phyloP scores from a whole-genome alignment of 2,888 invertebrate species.

The Mythimna pallens region DNA sequence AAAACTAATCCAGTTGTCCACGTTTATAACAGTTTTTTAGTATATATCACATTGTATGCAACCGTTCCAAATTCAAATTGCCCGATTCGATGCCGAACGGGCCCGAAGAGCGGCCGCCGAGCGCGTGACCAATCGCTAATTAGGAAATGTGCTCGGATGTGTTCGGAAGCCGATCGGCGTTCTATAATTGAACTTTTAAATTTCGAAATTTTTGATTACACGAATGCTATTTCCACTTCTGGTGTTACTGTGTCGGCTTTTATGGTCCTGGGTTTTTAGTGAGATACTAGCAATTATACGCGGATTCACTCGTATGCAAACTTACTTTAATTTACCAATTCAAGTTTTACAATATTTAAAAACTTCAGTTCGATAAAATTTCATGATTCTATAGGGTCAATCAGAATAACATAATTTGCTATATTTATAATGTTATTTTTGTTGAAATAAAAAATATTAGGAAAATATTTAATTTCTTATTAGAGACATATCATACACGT shows the following conservation, averaged over 20 bases:
- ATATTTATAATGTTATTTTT: background rate
- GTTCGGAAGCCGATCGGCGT: constrained; percentile 87
- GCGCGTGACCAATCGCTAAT: constrained; percentile 90
- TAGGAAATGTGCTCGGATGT: constrained; percentile 85
- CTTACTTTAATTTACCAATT: background rate
- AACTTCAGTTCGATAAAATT: background rate
- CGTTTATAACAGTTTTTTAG: constrained; percentile 68
- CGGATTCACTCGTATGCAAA: constrained; percentile 24
- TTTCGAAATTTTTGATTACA: constrained; percentile 86
- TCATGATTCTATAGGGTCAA: background rate
- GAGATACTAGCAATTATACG: constrained; percentile 55
- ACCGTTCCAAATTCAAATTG: constrained; percentile 89
- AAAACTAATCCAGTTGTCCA: constrained; percentile 74
- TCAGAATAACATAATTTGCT: background rate
- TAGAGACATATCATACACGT: too few relatives aligned
- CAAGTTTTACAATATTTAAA: background rate
- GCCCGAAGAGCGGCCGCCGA: constrained; percentile 80
- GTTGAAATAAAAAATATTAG: background rate
- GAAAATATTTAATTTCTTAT: background rate
- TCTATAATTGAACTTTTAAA: constrained; percentile 88
- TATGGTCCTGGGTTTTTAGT: constrained; percentile 65
- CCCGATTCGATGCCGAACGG: constrained; percentile 84
- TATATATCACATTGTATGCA: constrained; percentile 71
- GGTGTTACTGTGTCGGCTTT: constrained; percentile 81
- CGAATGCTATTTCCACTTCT: constrained; percentile 83